Evolutionary conservation across 2,888 invertebrate species (phyloP).

Genomic region (Calameuta pallipes): DNA sequence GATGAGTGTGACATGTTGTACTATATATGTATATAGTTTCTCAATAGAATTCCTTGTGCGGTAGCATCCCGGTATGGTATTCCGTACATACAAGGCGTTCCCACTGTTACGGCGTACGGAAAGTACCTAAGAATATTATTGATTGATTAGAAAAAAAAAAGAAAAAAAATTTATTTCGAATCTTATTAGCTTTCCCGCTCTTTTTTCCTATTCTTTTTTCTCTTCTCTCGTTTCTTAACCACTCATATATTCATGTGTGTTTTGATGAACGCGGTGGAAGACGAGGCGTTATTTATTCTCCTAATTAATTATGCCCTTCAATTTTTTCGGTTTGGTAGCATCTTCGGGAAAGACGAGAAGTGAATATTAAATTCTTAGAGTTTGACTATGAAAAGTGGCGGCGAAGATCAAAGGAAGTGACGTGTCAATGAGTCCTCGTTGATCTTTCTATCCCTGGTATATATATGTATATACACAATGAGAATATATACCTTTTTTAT

Average conservation of each 20-base stretch:
- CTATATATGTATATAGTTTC: neutral
- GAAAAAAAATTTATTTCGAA: neutral
- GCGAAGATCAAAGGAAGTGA: neutral
- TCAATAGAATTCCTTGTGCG: conserved; percentile 43
- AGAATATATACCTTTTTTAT: neutral
- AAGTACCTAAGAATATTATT: neutral
- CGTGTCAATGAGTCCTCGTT: neutral
- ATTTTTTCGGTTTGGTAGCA: neutral
- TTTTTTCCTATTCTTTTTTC: neutral
- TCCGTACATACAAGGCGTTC: neutral
- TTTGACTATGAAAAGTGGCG: neutral
- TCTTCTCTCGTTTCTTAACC: neutral
- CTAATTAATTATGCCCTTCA: neutral
- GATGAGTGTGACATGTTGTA: neutral
- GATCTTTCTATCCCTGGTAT: neutral
- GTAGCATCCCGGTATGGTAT: neutral
- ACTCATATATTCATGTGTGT: neutral
- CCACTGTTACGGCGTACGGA: neutral
- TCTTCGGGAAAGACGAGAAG: neutral
- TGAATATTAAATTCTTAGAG: neutral
- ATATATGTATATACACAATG: neutral
- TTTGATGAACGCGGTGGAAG: neutral
- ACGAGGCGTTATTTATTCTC: neutral
- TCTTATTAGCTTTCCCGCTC: neutral
- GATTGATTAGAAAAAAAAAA: neutral